Evolutionary conservation across 2,113 vertebrate genomes (phyloP).

Genomic region (Scartelaos histophorus): DNA sequence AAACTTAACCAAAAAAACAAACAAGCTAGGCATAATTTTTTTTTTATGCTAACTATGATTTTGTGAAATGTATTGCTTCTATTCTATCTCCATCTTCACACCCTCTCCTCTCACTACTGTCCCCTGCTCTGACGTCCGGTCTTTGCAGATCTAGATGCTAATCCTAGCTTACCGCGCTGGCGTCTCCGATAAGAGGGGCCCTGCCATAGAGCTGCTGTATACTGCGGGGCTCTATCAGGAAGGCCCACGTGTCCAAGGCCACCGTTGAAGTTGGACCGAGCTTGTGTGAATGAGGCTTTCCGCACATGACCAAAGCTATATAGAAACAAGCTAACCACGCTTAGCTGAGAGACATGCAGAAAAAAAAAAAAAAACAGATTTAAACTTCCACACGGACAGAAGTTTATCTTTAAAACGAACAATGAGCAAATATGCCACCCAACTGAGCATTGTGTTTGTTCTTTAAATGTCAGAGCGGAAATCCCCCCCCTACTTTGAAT

Average conservation of each 20-base stretch:
- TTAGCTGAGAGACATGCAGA: constrained; percentile 40
- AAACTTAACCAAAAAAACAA: too few species aligned
- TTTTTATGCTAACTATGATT: too few species aligned
- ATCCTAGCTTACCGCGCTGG: constrained; percentile 81
- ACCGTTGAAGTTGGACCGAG: constrained; percentile 69
- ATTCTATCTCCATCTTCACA: constrained; percentile 54
- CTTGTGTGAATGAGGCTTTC: constrained; percentile 53
- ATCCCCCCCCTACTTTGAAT: constrained; percentile 68
- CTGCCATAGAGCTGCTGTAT: constrained; percentile 60
- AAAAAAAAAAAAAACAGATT: constrained; percentile 60
- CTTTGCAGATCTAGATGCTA: constrained; percentile 81
- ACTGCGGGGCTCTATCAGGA: constrained; percentile 70
- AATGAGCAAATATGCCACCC: constrained; percentile 76
- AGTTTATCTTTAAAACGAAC: constrained; percentile 76
- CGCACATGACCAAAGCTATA: constrained; percentile 24
- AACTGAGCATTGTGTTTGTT: constrained; percentile 76
- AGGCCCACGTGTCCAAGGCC: constrained; percentile 73
- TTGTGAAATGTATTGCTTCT: constrained; percentile 13
- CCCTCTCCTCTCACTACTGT: constrained; percentile 61
- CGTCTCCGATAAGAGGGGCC: constrained; percentile 77
- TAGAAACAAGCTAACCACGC: constrained; percentile 30
- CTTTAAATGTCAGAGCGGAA: constrained; percentile 81
- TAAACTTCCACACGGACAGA: constrained; percentile 72
- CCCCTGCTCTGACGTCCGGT: constrained; percentile 71
- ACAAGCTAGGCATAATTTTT: too few species aligned